phyloP scores from a whole-genome alignment of 2,888 invertebrate genomes.

The Lydus trimaculatus region DNA sequence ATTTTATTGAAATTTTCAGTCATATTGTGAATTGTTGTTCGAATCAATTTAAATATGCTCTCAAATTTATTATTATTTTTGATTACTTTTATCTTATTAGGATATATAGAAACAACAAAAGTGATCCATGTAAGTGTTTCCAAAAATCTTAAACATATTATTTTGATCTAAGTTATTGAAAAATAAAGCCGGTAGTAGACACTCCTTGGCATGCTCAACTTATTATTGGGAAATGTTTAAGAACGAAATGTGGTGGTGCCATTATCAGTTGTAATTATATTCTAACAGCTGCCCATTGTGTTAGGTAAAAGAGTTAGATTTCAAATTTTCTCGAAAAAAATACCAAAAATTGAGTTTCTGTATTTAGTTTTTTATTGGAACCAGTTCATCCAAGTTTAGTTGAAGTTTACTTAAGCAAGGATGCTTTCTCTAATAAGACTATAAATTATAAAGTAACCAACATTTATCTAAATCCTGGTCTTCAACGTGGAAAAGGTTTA shows the following conservation, averaged over 20 bases:
- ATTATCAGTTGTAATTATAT: neutral
- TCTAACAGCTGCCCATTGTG: neutral
- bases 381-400: neutral
- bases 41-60: neutral
- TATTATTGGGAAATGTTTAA: neutral
- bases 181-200: neutral
- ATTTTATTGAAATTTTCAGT: neutral
- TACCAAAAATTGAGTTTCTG: too few relatives aligned
- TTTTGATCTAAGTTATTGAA: too few relatives aligned
- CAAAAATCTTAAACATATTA: too few relatives aligned
- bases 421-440: neutral
- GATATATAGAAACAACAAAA: too few relatives aligned
- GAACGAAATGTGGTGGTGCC: neutral
- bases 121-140: too few relatives aligned
- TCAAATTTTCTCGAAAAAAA: too few relatives aligned
- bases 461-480: neutral
- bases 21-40: neutral
- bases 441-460: neutral
- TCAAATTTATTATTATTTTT: neutral
- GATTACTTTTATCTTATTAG: neutral
- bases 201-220: neutral
- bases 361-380: neutral
- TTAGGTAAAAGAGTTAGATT: conserved; percentile 4
- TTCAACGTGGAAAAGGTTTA: neutral
- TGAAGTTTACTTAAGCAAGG: neutral